Evolutionary conservation across 2,888 invertebrate species (phyloP).

Genomic region (Yponomeuta evonymella): DNA sequence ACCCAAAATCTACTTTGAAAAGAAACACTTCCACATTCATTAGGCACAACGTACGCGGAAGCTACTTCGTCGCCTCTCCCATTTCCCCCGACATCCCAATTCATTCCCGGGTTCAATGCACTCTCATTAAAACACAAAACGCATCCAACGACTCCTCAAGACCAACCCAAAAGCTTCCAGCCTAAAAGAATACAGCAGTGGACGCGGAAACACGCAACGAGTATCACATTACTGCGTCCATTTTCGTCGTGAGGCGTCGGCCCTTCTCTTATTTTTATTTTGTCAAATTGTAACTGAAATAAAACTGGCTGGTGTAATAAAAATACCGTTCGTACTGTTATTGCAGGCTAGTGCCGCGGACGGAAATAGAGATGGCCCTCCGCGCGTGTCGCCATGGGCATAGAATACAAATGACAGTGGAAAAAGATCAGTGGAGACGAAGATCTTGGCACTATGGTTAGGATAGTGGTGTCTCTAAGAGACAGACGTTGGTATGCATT

Average conservation of each 20-base stretch:
- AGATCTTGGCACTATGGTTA: background rate
- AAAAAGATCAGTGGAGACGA: background rate
- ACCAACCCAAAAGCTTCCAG: background rate
- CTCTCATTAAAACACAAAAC: conserved; percentile 60
- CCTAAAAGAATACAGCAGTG: conserved; percentile 4
- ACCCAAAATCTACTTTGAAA: background rate
- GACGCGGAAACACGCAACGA: background rate
- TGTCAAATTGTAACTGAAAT: conserved; percentile 76
- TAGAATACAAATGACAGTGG: background rate
- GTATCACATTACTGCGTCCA: conserved; percentile 38
- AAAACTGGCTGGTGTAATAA: conserved; percentile 70
- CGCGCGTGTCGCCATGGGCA: conserved; percentile 9
- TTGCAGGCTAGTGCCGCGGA: conserved; percentile 43
- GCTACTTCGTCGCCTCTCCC: conserved; percentile 7
- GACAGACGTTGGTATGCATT: too few relatives aligned
- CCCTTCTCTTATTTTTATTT: conserved; percentile 72
- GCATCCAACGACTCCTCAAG: background rate
- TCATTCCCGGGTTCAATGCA: conserved; percentile 51
- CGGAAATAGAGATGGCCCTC: conserved; percentile 48
- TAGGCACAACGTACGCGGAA: conserved; percentile 13
- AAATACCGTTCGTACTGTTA: conserved; percentile 73
- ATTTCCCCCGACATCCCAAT: conserved; percentile 9
- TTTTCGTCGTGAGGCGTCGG: conserved; percentile 21
- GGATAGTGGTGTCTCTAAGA: background rate
- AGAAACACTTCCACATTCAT: background rate